A percentile compares a stretch with the other conserved stretches of the same genome.
These are phyloP conservation scores for Procavia capensis DNA, from an alignment of 2,113 vertebrate genomes.

Conservation along the genomic window DNA sequence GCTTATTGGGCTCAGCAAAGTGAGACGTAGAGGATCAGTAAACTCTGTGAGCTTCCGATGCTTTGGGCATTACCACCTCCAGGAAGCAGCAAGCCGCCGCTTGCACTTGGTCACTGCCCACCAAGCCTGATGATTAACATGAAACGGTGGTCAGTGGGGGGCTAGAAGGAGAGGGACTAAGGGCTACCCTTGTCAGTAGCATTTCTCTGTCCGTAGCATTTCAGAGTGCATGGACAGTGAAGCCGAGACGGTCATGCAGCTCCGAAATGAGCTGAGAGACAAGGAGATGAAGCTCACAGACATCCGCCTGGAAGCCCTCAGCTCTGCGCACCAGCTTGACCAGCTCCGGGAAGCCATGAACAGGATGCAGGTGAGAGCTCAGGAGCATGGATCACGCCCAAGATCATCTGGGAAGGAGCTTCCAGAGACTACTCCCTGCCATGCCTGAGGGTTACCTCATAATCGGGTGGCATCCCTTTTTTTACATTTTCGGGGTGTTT, in stretches of 20 bases:
- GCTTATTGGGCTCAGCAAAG: background rate
- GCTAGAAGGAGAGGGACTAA: background rate
- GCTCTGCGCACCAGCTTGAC: constrained; percentile 98
- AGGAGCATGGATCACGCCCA: rapidly evolving
- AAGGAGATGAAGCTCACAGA: constrained; percentile 99
- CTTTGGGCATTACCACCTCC: background rate
- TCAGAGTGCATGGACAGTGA: constrained; percentile 96
- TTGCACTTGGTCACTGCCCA: background rate
- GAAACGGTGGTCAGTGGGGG: background rate
- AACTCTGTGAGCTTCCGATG: background rate
- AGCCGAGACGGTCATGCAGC: constrained; percentile 96
- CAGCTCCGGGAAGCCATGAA: constrained; percentile 99
- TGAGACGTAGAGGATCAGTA: background rate
- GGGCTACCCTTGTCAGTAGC: background rate
- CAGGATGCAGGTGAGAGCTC: constrained; percentile 95
- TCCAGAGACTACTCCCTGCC: background rate
- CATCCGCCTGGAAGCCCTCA: constrained; percentile 97
- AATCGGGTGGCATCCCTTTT: background rate
- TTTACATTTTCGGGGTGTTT: too few relatives aligned
- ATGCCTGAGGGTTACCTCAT: rapidly evolving
- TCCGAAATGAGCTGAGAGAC: constrained; percentile 96
- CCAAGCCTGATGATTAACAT: background rate
- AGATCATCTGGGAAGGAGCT: too few relatives aligned
- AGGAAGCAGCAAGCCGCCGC: background rate
- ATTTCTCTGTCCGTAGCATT: constrained; percentile 85